Evolutionary conservation across 2,797 vertebrate genomes (phyloP).

Genomic region (Rhinogobio ventralis): DNA sequence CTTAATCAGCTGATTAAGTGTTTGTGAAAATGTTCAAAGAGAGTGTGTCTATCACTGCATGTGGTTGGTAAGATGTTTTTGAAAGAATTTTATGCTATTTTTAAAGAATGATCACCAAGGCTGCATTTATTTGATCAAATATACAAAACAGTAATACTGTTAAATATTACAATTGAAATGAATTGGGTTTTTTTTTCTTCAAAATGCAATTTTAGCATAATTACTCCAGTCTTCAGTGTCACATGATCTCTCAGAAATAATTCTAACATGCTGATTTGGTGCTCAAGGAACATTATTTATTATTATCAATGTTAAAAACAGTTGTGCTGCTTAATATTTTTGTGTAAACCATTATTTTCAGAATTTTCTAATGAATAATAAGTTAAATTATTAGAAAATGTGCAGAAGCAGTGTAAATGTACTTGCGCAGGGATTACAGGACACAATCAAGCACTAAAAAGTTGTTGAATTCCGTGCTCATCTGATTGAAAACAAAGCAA

Average conservation of each 20-base stretch:
- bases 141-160: neutral
- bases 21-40: neutral
- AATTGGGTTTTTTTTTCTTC: neutral
- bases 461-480: too few relatives aligned
- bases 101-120: neutral
- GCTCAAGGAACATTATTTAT: neutral
- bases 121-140: neutral
- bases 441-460: too few relatives aligned
- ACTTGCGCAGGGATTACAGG: too few relatives aligned
- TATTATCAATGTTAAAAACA: neutral
- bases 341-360: too few relatives aligned
- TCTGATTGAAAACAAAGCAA: too few relatives aligned
- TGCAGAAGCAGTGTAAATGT: too few relatives aligned
- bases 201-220: neutral
- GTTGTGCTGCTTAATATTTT: neutral
- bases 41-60: neutral
- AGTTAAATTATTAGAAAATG: too few relatives aligned
- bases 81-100: neutral
- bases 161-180: neutral
- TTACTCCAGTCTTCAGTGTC: neutral
- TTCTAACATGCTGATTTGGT: neutral
- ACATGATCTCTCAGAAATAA: neutral
- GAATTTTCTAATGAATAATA: too few relatives aligned
- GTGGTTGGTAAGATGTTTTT: too few relatives aligned
- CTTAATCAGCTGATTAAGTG: neutral